Percentiles rank a stretch among this genome's conserved stretches.
These are phyloP conservation scores for Tragelaphus buxtoni DNA, from an alignment of 2,113 vertebrate species.

Conservation along the genomic window DNA sequence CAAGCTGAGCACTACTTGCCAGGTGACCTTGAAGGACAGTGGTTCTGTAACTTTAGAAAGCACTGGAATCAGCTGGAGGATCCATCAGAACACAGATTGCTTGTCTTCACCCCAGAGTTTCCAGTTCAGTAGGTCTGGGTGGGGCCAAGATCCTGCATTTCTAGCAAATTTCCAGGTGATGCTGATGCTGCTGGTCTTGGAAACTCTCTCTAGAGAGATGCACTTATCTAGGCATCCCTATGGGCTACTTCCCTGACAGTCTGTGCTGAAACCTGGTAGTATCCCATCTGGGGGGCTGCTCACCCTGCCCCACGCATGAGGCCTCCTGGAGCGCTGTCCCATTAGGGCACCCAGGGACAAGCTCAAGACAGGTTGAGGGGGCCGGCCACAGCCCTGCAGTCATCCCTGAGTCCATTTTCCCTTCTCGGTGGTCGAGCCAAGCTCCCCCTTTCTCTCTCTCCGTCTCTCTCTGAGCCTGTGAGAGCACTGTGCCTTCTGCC, in stretches of 20 bases:
- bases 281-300: not conserved
- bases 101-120: not conserved
- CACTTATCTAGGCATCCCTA: no score
- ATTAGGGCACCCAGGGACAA: not conserved
- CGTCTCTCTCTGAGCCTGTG: not conserved
- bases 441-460: not conserved
- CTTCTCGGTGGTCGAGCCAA: not conserved
- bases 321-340: not conserved
- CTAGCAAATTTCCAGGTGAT: not conserved
- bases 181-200: not conserved
- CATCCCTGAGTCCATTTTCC: not conserved
- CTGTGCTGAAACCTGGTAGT: not conserved
- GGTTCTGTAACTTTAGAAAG: not conserved
- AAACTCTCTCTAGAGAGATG: not conserved
- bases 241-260: not conserved
- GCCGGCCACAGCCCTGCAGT: not conserved
- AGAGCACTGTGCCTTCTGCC: conserved; percentile 58
- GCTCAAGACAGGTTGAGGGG: not conserved
- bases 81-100: not conserved
- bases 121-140: not conserved
- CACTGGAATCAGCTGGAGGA: not conserved
- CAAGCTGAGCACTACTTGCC: not conserved
- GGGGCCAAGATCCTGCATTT: not conserved
- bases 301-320: rapidly evolving
- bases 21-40: not conserved